Percentiles rank a stretch among this genome's conserved stretches.
Conservation (phyloP, 2,797 vertebrate species). For the Limosa lapponica region DNA sequence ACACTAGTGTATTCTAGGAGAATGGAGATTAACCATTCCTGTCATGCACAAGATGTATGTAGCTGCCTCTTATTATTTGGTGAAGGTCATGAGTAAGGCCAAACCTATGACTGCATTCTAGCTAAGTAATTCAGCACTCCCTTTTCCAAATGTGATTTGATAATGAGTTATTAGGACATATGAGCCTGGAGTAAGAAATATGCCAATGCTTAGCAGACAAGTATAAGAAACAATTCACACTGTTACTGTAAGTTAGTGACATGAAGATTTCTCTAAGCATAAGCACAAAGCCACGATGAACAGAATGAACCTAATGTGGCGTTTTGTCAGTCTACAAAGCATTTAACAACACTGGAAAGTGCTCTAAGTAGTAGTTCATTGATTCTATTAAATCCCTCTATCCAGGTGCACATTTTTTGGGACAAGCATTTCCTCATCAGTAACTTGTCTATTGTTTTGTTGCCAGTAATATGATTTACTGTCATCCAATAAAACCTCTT, state of each 20-base stretch:
- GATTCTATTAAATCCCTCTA: background rate
- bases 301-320: background rate
- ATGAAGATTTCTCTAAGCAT: background rate
- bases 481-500: background rate
- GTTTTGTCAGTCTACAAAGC: background rate
- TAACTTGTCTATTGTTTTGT: background rate
- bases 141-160: constrained; percentile 5
- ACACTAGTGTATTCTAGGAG: background rate
- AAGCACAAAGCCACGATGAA: background rate
- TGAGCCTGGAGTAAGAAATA: background rate
- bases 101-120: constrained; percentile 15
- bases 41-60: background rate
- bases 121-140: background rate
- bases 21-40: constrained; percentile 30
- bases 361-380: background rate
- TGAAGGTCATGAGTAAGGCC: constrained; percentile 47
- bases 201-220: background rate
- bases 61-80: constrained; percentile 23
- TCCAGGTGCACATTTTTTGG: background rate
- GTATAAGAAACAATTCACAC: background rate
- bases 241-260: background rate
- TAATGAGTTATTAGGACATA: constrained; percentile 12
- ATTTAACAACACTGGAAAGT: background rate
- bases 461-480: background rate
- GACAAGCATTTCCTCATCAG: background rate